Evolutionary conservation across 2,888 invertebrate genomes (phyloP), one percentile per base, ranked within the genome.

Genomic region (Cephus runcator): DNA sequence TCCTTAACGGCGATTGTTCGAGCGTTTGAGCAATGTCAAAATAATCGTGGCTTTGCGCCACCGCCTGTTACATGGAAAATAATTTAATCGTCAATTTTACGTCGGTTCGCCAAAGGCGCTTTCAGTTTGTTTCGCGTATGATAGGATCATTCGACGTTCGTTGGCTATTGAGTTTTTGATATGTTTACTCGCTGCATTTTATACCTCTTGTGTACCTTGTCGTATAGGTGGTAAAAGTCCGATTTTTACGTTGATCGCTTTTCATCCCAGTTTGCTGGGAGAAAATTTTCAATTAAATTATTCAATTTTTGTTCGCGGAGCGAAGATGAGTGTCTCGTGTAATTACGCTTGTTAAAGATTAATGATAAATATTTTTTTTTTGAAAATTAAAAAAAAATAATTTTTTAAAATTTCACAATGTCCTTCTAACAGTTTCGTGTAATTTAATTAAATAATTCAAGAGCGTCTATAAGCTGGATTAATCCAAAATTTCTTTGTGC

Each of bases 1-100:
- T 83, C 81, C 80, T 76, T 85, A 83, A 87, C 83, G 77, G 83
- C 82, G 79, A 84, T 86, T 83, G 83, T 83, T 82, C 83, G 81
- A 83, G 79, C 80, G 75, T 30, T 75, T 80, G 81, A 79, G 77
- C 83, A 77, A 82, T 83, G 80, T 81, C 77, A 83, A 71, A 83
- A 84, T 84, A 85, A 85, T 85, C 85, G 79, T 76, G 81, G 80
- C 80, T 83, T 76, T 33, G 35, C 69, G 35, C 69, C 56, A 69
- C 30, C 81, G 78, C 12, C 81, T 77, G 79, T 83, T 83, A 79
- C 80, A 77, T 79, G 82, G 75, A 79, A 84, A 84, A 82, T 84
- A 83, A 84, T 83, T 84, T 75, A 76, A 77, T 76, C 75, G 73
- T 77, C 80, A 78, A 84, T 84, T 84, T 81, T 76, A 77, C 78